Evolutionary conservation across 2,888 invertebrate genomes (phyloP).

Genomic region (Strigamia crassipes): DNA sequence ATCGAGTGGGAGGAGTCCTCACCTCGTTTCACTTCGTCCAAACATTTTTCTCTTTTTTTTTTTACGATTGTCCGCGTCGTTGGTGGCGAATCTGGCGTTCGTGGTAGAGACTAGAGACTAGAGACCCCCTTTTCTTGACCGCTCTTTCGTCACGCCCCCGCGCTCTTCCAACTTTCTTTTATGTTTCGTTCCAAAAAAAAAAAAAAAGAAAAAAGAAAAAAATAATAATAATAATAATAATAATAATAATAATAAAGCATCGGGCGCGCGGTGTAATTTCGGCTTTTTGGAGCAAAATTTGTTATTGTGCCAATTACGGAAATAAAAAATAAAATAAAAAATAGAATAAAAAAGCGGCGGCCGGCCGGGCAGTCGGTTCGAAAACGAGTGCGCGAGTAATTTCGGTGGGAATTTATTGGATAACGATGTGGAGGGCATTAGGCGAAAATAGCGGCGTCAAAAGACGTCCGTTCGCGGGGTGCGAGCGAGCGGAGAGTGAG

Average conservation of each 20-base stretch:
- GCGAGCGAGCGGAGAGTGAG: neutral
- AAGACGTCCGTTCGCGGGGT: constrained; percentile 4
- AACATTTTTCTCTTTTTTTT: neutral
- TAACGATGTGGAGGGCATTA: neutral
- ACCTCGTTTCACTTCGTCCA: neutral
- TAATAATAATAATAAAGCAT: too few relatives aligned
- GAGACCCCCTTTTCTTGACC: neutral
- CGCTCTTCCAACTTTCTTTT: too few relatives aligned
- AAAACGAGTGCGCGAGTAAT: neutral
- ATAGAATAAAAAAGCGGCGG: too few relatives aligned
- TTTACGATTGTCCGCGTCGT: neutral
- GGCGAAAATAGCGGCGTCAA: neutral
- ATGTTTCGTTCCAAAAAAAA: too few relatives aligned
- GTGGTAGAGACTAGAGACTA: too few relatives aligned
- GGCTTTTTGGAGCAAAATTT: neutral
- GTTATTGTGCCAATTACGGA: neutral
- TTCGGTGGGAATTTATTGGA: neutral
- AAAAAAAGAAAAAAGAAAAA: too few relatives aligned
- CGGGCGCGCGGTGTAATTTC: too few relatives aligned
- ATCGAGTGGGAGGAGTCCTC: neutral
- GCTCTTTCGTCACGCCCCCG: neutral
- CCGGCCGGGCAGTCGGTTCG: neutral
- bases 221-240: too few relatives aligned
- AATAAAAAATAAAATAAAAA: neutral
- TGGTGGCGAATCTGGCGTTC: neutral